Evolutionary conservation across 2,888 invertebrate genomes (phyloP), one percentile per base, ranked within the genome.

Genomic region (Schizotus pectinicornis): DNA sequence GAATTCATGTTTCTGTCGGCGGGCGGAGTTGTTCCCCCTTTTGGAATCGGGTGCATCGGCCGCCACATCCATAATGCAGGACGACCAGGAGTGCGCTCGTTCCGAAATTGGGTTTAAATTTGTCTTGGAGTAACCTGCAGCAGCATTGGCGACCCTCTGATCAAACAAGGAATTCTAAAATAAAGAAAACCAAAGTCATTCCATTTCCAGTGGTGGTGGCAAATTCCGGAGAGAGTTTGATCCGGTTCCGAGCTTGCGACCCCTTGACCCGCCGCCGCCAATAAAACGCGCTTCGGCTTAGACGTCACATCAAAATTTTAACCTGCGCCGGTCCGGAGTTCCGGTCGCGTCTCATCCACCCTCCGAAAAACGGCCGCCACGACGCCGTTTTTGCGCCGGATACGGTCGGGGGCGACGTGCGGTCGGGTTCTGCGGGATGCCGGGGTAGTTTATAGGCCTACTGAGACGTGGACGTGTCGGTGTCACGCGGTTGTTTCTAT

Each of bases 401-500:
- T 55, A 51, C 54, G 50, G 50, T 50, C 52, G 50, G 13, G 33
- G 9, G 11, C 13, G 55, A 55, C 55, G 55, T 55, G 42, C 33
- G 42, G 55, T 34, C 36, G 41, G 33, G 39, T 55, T 55, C 14
- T 39, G 35, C 14, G 55, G 42, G 32, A 22, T 36, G 41, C 47
- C 33, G 43, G 41, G 52, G 56, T 67, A 63, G 62, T 64, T 68
- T 68, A 67, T 65, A 55, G 63, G 63, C 52, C 68, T 64, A 60
- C 57, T 47, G 67, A 67, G 67, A 63, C 62, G 62, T 58, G 61
- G 55, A 63, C 61, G 55, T 65, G 61, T 59, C 61, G 50, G 53
- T 63, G 59, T 59, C 63, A 62, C 60, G 59, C 56, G 60, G 59
- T 53, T 65, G 62, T 59, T 63, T 63, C 58, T 66, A 62, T 65